These are phyloP conservation scores for Colius striatus DNA, from an alignment of 2,113 vertebrate species.

Conservation along the genomic window DNA sequence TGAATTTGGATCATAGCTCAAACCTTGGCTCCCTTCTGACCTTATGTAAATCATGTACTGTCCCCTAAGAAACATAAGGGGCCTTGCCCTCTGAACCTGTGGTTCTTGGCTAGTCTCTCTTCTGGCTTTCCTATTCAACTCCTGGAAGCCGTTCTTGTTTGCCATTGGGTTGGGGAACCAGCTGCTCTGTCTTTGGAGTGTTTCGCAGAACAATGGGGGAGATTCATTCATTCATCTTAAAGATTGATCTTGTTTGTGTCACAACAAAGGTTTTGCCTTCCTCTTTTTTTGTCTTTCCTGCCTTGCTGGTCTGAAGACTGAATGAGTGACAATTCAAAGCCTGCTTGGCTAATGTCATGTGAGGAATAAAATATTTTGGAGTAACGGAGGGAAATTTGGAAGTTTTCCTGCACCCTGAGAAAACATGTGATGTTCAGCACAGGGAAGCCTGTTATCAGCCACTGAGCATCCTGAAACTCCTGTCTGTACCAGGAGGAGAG, in stretches of 20 bases:
- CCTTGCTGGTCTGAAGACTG: not conserved
- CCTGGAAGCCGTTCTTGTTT: constrained; percentile 6
- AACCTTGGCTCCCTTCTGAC: constrained; percentile 11
- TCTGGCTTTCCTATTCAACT: constrained; percentile 12
- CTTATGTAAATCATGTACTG: constrained; percentile 22
- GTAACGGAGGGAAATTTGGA: not conserved
- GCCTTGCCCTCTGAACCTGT: constrained; percentile 44
- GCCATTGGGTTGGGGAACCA: not conserved
- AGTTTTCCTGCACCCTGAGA: not conserved
- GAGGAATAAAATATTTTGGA: not conserved
- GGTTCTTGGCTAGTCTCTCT: constrained; percentile 34
- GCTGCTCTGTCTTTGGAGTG: not conserved
- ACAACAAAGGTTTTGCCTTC: not conserved
- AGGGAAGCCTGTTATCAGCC: not conserved
- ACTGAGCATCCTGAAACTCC: not conserved
- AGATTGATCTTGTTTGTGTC: not conserved
- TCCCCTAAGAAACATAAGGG: constrained; percentile 21
- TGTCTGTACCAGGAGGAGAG: not conserved
- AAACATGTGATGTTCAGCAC: not conserved
- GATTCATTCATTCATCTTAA: not conserved
- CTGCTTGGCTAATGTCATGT: not conserved
- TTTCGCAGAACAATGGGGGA: not conserved
- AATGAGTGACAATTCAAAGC: not conserved
- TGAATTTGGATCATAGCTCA: not conserved
- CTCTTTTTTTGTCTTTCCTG: not conserved